These are phyloP conservation scores for Hirudinaria manillensis DNA, from an alignment of 2,888 invertebrate genomes.

Conservation along the genomic window DNA sequence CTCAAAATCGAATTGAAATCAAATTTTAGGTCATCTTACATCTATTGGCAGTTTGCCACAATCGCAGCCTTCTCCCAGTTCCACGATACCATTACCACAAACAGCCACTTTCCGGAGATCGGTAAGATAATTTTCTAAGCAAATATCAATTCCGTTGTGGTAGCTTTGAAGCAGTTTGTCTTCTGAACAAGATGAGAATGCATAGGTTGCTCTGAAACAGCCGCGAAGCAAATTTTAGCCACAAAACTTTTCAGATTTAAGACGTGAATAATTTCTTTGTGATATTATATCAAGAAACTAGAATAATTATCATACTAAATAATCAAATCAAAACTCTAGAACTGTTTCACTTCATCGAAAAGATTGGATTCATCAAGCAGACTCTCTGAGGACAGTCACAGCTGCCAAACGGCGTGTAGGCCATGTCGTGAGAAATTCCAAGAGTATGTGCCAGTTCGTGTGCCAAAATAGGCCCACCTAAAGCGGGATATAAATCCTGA, in stretches of 20 bases:
- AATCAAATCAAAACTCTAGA: no score
- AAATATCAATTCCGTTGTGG: slow-evolving; percentile 1
- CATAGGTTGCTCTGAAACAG: background rate
- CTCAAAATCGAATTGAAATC: background rate
- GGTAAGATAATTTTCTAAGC: background rate
- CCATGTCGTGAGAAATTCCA: background rate
- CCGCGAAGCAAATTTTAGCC: no score
- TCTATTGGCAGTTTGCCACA: background rate
- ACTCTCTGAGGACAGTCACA: slow-evolving; percentile 4
- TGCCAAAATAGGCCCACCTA: background rate
- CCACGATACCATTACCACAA: slow-evolving; percentile 1
- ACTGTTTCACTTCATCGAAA: no score
- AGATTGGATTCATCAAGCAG: background rate
- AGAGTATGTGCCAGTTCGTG: slow-evolving; percentile 7
- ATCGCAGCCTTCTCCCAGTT: slow-evolving; percentile 1
- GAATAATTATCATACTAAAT: no score
- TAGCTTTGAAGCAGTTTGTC: background rate
- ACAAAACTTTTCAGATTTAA: no score
- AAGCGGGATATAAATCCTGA: background rate
- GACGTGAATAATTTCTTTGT: no score
- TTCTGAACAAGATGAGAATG: background rate
- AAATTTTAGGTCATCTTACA: background rate
- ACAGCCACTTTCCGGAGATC: background rate
- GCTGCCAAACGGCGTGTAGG: background rate
- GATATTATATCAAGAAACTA: no score